These are phyloP conservation scores for Cyclina sinensis DNA, from an alignment of 1,140 invertebrate genomes.

Conservation along the genomic window DNA sequence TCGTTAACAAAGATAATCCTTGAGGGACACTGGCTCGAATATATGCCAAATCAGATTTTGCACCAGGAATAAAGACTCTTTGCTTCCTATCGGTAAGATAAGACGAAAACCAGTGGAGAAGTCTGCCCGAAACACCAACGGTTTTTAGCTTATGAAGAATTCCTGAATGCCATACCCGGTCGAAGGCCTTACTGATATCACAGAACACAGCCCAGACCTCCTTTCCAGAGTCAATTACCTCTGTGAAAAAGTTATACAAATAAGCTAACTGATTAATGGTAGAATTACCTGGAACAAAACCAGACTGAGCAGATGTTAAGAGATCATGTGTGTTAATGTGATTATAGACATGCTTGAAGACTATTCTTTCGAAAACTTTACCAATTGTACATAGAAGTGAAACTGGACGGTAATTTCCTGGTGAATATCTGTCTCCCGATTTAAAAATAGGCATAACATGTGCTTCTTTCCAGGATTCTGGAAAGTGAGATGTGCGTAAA, in stretches of 20 bases:
- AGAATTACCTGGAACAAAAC: neutral
- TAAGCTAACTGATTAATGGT: neutral
- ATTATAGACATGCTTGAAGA: neutral
- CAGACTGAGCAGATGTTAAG: neutral
- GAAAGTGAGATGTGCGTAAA: neutral
- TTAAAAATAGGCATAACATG: neutral
- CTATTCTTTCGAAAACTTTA: neutral
- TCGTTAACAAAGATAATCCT: constrained; percentile 30
- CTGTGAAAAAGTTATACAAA: neutral
- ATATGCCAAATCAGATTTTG: neutral
- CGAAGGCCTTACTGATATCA: neutral
- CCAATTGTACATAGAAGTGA: neutral
- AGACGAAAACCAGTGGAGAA: neutral
- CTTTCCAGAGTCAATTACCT: neutral
- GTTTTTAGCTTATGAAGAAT: constrained; percentile 17
- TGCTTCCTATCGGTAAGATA: constrained; percentile 58
- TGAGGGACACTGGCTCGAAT: constrained; percentile 62
- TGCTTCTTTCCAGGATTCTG: neutral
- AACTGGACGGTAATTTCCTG: neutral
- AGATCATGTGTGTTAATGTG: neutral
- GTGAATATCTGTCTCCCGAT: neutral
- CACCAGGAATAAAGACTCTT: neutral
- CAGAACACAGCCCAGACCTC: neutral
- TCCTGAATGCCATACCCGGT: neutral
- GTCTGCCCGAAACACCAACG: neutral